A percentile compares a stretch with the other conserved stretches of the same genome.
Evolutionary conservation across 2,797 vertebrate genomes (phyloP).

Genomic region (Bryconaethiops microstoma): DNA sequence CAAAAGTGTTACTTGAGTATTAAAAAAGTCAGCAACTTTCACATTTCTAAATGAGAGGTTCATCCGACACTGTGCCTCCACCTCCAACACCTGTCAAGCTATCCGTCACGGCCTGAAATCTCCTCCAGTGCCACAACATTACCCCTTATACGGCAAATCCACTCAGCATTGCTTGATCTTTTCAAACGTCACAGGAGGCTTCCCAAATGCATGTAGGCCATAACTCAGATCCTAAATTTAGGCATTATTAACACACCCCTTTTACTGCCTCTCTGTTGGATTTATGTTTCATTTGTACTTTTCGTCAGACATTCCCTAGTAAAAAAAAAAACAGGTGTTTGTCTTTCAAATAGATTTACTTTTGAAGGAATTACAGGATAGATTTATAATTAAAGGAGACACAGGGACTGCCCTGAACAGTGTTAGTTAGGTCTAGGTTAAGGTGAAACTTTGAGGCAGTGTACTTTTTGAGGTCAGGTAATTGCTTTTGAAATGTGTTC

Average conservation of each 20-base stretch:
- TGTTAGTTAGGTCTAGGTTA: not conserved
- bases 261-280: slow-evolving; percentile 56
- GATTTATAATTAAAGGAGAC: not conserved
- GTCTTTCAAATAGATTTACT: not conserved
- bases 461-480: not conserved
- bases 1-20: slow-evolving; percentile 71
- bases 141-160: slow-evolving; percentile 78
- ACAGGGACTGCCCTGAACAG: not conserved
- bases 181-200: slow-evolving; percentile 80
- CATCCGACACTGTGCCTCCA: slow-evolving; percentile 81
- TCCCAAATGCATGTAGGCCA: slow-evolving; percentile 74
- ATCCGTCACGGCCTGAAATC: slow-evolving; percentile 86
- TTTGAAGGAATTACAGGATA: not conserved
- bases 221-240: slow-evolving; percentile 85
- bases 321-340: not conserved
- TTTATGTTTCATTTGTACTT: slow-evolving; percentile 72
- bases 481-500: not conserved
- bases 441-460: not conserved
- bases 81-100: slow-evolving; percentile 86
- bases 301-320: slow-evolving; percentile 10
- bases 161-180: slow-evolving; percentile 79
- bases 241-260: slow-evolving; percentile 76
- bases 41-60: slow-evolving; percentile 81
- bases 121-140: slow-evolving; percentile 76
- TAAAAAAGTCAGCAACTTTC: slow-evolving; percentile 82